Percentiles rank a stretch among this genome's conserved stretches.
phyloP scores from a whole-genome alignment of 2,797 vertebrate genomes.

The Crocodylus rhombifer region DNA sequence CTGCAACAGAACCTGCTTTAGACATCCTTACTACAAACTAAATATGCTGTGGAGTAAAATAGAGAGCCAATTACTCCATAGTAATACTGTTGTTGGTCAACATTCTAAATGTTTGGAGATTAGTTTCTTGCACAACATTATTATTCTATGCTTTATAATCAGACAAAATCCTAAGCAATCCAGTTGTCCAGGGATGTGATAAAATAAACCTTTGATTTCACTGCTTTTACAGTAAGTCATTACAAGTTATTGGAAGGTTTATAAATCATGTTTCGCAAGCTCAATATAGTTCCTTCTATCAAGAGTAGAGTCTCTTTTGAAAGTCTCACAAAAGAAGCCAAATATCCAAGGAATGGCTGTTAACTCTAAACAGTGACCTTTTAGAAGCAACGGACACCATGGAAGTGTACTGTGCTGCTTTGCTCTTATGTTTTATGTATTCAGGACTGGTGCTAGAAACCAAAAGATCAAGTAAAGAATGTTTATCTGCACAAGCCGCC shows the following conservation, averaged over 20 bases:
- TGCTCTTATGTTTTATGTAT: neutral
- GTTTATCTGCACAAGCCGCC: too few species aligned
- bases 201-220: neutral
- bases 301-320: neutral
- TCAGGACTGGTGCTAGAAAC: neutral
- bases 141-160: constrained; percentile 19
- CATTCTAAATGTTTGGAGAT: neutral
- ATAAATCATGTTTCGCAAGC: neutral
- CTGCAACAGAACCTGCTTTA: too few species aligned
- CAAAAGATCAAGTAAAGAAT: too few species aligned
- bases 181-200: neutral
- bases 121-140: neutral
- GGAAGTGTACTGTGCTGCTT: neutral
- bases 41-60: too few species aligned
- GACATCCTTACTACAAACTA: too few species aligned
- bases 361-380: neutral
- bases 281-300: neutral
- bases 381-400: neutral
- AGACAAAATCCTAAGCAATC: constrained; percentile 23
- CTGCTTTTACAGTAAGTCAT: neutral
- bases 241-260: neutral
- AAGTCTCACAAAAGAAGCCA: neutral
- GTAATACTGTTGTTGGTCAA: too few species aligned
- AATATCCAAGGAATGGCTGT: neutral
- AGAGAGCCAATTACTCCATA: too few species aligned